phyloP scores from a whole-genome alignment of 2,888 invertebrate species.

The Sphaerophoria taeniata region DNA sequence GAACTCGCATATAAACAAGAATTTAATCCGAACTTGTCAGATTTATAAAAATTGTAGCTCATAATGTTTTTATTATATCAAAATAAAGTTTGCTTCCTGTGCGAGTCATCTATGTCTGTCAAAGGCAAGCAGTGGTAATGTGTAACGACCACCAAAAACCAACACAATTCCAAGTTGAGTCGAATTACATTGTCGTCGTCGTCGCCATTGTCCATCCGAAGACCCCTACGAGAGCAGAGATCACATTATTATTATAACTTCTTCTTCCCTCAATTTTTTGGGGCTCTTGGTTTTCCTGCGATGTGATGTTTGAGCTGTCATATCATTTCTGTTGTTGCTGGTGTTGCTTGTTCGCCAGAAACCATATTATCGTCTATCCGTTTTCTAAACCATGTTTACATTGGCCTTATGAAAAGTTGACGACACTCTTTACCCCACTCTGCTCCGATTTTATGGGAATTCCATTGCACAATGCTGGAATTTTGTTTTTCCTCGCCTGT shows the following conservation, averaged over 20 bases:
- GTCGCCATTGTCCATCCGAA: slow-evolving; percentile 21
- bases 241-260: slow-evolving; percentile 24
- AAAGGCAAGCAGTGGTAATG: background rate
- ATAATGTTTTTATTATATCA: slow-evolving; percentile 65
- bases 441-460: slow-evolving; percentile 24
- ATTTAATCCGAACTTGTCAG: slow-evolving; percentile 71
- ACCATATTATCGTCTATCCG: slow-evolving; percentile 40
- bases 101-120: background rate
- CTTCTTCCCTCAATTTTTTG: slow-evolving; percentile 22
- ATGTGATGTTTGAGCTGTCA: slow-evolving; percentile 58
- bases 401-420: slow-evolving; percentile 67
- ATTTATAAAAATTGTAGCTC: slow-evolving; percentile 69
- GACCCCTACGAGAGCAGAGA: slow-evolving; percentile 32
- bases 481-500: slow-evolving; percentile 39
- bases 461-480: slow-evolving; percentile 9
- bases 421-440: slow-evolving; percentile 49
- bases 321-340: slow-evolving; percentile 47
- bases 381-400: slow-evolving; percentile 59
- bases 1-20: slow-evolving; percentile 37
- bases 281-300: slow-evolving; percentile 45
- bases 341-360: slow-evolving; percentile 27
- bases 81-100: slow-evolving; percentile 48
- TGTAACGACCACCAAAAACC: background rate
- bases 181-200: slow-evolving; percentile 38
- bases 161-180: slow-evolving; percentile 8